Conservation (phyloP, 23 tunicate genomes). For the Trididemnum clinides region DNA sequence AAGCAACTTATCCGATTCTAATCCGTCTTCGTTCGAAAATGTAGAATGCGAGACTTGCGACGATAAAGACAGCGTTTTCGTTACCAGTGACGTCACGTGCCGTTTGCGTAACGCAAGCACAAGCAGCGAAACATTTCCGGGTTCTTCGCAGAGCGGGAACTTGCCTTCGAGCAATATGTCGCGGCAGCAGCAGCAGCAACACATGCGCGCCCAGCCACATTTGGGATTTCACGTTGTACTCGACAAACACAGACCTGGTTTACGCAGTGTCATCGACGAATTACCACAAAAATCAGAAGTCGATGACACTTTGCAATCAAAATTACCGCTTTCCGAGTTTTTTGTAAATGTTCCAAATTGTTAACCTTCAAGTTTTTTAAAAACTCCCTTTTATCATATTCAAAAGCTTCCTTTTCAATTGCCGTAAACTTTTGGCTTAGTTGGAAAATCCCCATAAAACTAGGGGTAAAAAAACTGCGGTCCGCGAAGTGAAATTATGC, state of each 20-base stretch:
- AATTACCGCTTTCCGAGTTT: slow-evolving; percentile 70
- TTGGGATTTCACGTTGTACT: slow-evolving; percentile 53
- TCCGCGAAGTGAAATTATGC: no score
- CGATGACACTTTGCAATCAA: slow-evolving; percentile 4
- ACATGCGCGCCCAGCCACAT: slow-evolving; percentile 79
- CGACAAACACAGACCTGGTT: slow-evolving; percentile 75
- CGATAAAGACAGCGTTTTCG: slow-evolving; percentile 2
- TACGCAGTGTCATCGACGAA: slow-evolving; percentile 19
- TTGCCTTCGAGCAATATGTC: background rate
- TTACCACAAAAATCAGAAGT: background rate
- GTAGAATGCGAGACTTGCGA: slow-evolving; percentile 4
- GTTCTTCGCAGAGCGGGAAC: background rate
- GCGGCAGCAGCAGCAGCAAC: slow-evolving; percentile 31
- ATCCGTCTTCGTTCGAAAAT: background rate
- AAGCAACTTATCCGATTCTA: background rate
- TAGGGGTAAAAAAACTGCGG: no score
- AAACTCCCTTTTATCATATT: no score
- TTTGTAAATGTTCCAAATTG: slow-evolving; percentile 75
- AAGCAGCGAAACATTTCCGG: background rate
- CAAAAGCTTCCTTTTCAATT: no score
- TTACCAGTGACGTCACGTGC: background rate
- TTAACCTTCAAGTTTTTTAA: background rate
- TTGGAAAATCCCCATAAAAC: no score
- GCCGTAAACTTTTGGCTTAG: no score
- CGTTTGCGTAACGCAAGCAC: background rate